Evolutionary conservation across 2,113 vertebrate genomes (phyloP).

Genomic region (Xenus cinereus): DNA sequence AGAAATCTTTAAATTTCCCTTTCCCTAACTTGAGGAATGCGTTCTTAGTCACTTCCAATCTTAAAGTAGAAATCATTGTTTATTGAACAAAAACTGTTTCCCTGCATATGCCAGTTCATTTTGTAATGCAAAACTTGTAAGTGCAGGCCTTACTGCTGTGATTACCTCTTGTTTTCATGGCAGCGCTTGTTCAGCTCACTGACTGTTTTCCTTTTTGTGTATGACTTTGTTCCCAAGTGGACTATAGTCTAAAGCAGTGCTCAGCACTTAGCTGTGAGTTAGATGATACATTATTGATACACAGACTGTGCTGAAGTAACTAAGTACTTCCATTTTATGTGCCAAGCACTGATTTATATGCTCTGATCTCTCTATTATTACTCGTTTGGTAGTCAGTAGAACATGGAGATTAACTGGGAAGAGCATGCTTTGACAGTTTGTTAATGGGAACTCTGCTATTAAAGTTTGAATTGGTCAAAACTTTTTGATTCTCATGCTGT

Average conservation of each 20-base stretch:
- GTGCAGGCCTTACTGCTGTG: not conserved
- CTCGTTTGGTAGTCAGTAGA: not conserved
- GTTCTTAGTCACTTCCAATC: not conserved
- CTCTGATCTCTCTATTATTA: not conserved
- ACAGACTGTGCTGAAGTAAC: not conserved
- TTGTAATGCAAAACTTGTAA: not conserved
- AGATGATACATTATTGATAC: not conserved
- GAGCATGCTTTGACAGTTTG: not conserved
- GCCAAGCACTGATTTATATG: not conserved
- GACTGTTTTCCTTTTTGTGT: not conserved
- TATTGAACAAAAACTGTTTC: not conserved
- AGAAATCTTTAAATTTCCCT: not conserved
- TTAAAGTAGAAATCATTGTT: not conserved
- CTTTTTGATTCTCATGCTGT: not conserved
- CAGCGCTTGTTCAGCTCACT: not conserved
- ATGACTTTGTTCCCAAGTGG: not conserved
- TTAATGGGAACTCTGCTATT: not conserved
- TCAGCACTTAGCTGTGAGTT: not conserved
- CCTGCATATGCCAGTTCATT: not conserved
- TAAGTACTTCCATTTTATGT: not conserved
- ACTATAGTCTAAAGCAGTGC: not conserved
- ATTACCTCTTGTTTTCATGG: not conserved
- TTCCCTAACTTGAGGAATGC: not conserved
- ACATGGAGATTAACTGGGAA: not conserved
- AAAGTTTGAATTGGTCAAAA: constrained; percentile 18